phyloP scores from a whole-genome alignment of 2,797 vertebrate species.

The Nothura maculosa region DNA sequence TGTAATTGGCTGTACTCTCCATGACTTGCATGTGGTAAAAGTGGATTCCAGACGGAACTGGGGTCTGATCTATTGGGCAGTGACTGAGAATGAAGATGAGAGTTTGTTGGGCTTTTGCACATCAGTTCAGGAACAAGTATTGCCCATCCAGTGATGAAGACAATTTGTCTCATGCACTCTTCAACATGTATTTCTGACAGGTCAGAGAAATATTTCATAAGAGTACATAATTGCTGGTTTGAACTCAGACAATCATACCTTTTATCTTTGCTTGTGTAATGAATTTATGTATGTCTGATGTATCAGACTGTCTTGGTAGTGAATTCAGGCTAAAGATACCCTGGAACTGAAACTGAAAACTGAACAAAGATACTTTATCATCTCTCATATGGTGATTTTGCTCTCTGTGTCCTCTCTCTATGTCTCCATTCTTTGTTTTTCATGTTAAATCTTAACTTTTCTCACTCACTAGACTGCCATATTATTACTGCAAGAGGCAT shows the following conservation, averaged over 20 bases:
- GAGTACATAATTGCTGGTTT: background rate
- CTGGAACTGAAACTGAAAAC: no score
- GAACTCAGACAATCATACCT: background rate
- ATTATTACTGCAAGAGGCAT: background rate
- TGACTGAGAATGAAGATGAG: background rate
- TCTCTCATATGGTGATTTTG: background rate
- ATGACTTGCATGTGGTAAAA: background rate
- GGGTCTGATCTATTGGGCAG: background rate
- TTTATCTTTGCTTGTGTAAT: background rate
- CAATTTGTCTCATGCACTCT: background rate
- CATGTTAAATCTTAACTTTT: background rate
- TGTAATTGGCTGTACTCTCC: background rate
- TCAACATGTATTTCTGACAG: background rate
- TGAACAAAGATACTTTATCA: background rate
- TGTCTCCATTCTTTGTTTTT: background rate
- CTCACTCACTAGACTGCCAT: background rate
- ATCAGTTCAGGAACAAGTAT: background rate
- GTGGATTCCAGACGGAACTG: background rate
- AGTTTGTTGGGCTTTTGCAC: background rate
- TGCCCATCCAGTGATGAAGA: background rate
- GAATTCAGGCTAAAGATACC: background rate
- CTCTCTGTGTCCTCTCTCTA: background rate
- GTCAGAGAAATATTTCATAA: background rate
- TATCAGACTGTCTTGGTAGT: background rate
- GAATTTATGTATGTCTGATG: background rate